These are phyloP conservation scores for Halisarca cf. caerulea DNA, from an alignment of 37 sponge, comb jelly and placozoan species.

Conservation along the genomic window DNA sequence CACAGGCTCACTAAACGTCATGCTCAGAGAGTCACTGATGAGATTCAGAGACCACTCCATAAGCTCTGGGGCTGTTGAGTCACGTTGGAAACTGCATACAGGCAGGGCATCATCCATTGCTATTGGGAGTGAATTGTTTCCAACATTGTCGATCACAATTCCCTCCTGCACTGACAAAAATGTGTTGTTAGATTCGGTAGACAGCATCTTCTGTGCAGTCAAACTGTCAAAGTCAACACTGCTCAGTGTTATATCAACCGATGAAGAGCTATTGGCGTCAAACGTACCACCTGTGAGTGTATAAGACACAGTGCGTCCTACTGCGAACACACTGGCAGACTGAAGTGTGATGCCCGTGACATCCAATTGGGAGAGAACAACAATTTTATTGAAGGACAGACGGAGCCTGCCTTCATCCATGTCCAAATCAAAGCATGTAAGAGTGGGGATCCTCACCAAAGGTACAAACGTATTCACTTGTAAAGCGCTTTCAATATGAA, in stretches of 20 bases:
- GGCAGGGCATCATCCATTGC: background rate
- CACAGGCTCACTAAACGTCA: slow-evolving; percentile 73
- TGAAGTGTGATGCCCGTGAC: slow-evolving; percentile 65
- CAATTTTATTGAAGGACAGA: slow-evolving; percentile 73
- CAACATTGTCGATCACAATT: slow-evolving; percentile 61
- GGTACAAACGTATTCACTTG: slow-evolving; percentile 41
- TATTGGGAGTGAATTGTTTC: slow-evolving; percentile 32
- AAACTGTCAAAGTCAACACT: slow-evolving; percentile 65
- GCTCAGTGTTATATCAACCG: slow-evolving; percentile 43
- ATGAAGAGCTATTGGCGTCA: slow-evolving; percentile 43
- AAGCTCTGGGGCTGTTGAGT: slow-evolving; percentile 50
- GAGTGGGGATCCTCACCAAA: slow-evolving; percentile 57
- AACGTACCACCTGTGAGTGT: slow-evolving; percentile 66
- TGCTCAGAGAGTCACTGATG: slow-evolving; percentile 46
- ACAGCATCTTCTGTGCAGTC: slow-evolving; percentile 43
- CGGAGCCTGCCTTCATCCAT: slow-evolving; percentile 52
- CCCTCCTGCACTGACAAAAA: slow-evolving; percentile 49
- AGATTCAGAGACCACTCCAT: slow-evolving; percentile 57
- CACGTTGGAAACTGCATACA: slow-evolving; percentile 25
- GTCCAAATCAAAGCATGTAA: slow-evolving; percentile 75
- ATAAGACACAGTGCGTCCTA: slow-evolving; percentile 33
- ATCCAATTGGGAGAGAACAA: slow-evolving; percentile 43
- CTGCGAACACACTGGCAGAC: background rate
- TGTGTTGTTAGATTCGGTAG: slow-evolving; percentile 63
- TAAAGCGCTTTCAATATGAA: slow-evolving; percentile 22